Evolutionary conservation across 2,113 vertebrate genomes (phyloP), one percentile per base, ranked within the genome.

Genomic region (Morphnarchus princeps): DNA sequence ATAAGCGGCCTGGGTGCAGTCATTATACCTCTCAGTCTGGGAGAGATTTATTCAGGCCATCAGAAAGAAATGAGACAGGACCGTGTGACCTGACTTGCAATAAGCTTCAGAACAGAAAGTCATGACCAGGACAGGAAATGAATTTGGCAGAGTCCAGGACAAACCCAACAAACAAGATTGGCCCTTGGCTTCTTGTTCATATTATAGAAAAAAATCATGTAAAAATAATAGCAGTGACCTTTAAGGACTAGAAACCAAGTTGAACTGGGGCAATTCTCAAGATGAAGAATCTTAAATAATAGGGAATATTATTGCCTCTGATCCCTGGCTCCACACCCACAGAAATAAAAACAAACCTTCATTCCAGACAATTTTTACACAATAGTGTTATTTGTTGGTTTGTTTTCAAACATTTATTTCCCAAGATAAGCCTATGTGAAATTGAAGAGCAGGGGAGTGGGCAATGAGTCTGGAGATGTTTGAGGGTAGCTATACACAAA

Each of bases 11-110:
- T 91, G 87, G 82, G 67, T 16, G 49, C 80, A 94, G 52, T 38
- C 93, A 88, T 92, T 91, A 63, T 2, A 91, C n/a, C 82, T 82
- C 84, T 83, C 9, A 4, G n/a, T 26, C 94, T 93, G 61, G 34
- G 50, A 96, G 67, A 96, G 71, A 96, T 95, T 97, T 95, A 97
- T 90, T 94, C 91, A 78, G 85, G 87, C 57, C 86, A 95, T 91
- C 76, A 92, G 73, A 91, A 96, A 81, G 67, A 87, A 95, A 92
- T 0, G n/a, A 90, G 94, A 85, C 78, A 95, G 57, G 29, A 57
- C 25, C 90, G 38, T 88, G 90, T 95, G 96, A 98, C 83, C 77
- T 91, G 96, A 95, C 82, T 96, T 72, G 59, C 65, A 96, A 96
- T 90, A 92, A 90, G 87, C 83, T 90, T 94, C 50, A 85, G 63